These are phyloP conservation scores for Cynopterus brachyotis DNA, from an alignment of 2,113 vertebrate species.

Conservation along the genomic window DNA sequence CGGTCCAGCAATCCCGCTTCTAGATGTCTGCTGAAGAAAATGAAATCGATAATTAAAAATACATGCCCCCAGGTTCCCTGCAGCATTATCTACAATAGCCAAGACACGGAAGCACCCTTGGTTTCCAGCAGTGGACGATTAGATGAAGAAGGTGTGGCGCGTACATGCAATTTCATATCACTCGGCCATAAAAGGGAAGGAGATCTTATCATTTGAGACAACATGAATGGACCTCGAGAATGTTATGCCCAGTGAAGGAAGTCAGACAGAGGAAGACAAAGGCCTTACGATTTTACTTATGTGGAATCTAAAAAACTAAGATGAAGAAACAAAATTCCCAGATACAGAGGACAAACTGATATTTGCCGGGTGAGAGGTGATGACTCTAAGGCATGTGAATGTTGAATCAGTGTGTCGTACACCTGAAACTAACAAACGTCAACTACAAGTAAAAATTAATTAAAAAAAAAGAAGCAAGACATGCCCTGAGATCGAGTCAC, in stretches of 20 bases:
- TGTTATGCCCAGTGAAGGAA: neutral
- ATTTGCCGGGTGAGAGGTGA: neutral
- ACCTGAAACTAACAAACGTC: too few species aligned
- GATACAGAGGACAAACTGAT: neutral
- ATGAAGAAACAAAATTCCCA: neutral
- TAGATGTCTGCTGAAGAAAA: neutral
- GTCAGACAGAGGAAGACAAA: neutral
- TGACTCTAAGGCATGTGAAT: too few species aligned
- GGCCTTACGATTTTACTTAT: neutral
- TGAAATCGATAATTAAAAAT: too few species aligned
- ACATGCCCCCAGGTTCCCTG: neutral
- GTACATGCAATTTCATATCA: too few species aligned
- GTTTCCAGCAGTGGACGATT: neutral
- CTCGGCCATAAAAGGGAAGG: neutral
- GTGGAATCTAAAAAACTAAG: neutral
- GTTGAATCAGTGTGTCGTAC: too few species aligned
- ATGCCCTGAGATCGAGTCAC: neutral
- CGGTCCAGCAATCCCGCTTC: neutral
- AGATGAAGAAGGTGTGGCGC: neutral
- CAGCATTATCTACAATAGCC: neutral
- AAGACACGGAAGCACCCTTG: neutral
- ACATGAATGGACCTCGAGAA: neutral
- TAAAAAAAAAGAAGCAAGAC: too few species aligned
- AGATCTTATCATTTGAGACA: neutral
- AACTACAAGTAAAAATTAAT: too few species aligned